Percentiles rank a stretch among this genome's conserved stretches.
Evolutionary conservation across 2,797 vertebrate genomes (phyloP).

Genomic region (Diglossa cyanea): DNA sequence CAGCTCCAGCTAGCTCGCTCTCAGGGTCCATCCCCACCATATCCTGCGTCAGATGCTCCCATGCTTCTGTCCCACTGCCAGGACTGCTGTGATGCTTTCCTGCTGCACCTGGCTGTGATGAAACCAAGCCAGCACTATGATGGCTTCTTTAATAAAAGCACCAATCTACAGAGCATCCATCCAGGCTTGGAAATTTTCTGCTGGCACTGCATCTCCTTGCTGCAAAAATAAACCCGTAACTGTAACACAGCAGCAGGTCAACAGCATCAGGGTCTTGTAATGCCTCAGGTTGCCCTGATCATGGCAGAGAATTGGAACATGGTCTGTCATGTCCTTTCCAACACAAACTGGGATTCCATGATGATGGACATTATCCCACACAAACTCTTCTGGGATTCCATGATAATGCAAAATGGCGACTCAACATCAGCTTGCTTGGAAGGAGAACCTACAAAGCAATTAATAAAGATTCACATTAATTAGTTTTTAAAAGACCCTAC

Average conservation of each 20-base stretch:
- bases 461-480: not conserved
- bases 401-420: accelerated
- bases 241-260: not conserved
- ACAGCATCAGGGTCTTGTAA: not conserved
- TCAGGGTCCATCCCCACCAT: accelerated
- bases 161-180: not conserved
- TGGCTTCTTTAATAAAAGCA: not conserved
- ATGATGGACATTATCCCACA: not conserved
- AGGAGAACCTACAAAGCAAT: not conserved
- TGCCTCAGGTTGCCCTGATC: not conserved
- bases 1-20: not conserved
- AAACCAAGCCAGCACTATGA: not conserved
- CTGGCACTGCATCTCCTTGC: not conserved
- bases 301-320: not conserved
- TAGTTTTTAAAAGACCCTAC: not conserved
- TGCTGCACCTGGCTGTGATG: not conserved
- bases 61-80: not conserved
- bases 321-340: not conserved
- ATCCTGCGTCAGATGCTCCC: accelerated
- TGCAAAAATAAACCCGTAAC: not conserved
- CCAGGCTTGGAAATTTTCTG: not conserved
- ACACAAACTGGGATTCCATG: not conserved
- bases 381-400: not conserved
- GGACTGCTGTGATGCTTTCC: not conserved
- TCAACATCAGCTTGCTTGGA: not conserved